Base-by-base conservation (phyloP, 2,888 invertebrate genomes). In the Ptilodon capucinus region DNA sequence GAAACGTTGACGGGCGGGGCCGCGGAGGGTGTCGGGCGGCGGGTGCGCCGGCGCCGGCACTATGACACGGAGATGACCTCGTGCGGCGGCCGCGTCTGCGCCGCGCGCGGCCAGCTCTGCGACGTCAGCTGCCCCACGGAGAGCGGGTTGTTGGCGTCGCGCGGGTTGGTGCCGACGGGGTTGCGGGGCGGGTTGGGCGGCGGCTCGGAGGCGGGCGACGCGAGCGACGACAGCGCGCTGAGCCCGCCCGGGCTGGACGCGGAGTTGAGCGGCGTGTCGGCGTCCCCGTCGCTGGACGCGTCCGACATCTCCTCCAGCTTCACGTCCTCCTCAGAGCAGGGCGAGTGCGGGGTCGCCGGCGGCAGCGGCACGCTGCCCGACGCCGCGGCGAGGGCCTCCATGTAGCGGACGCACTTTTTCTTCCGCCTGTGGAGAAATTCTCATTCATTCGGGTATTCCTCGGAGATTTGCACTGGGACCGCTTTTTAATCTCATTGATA, bases 371-470 rank as follows among this genome's bases (percentile, higher is more conserved):
- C 95, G 73, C 93, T 94, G 68, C 93, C 94, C 71, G 93, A 76
- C 85, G 84, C 93, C 86, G 84, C 94, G 84, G 88, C 94, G 91
- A 89, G 93, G 92, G 95, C 95, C 92, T 97, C 97, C 95, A 97
- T 95, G 92, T 98, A 98, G 70, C 98, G 96, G 80, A 98, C 96
- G 93, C 98, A 98, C 92, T 98, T 98, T 92, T 98, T 98, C 94
- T 98, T 98, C 93, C 98, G 97, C 93, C 97, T 98, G 93, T 4
- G 92, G 93, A 57, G 13, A 56, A 52, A 19, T 11, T n/a, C 13
- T 4, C 0, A 4, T 36, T 55, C 25, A 46, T 21, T 40, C 21
- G 21, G 40, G 48, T n/a, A 54, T 50, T 14, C 13, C 48, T 1
- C 61, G 48, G 32, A 57, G 62, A 3, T 21, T 32, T 23, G 13